These are phyloP conservation scores for Cyclopterus lumpus DNA, from an alignment of 2,797 vertebrate species.

Conservation along the genomic window DNA sequence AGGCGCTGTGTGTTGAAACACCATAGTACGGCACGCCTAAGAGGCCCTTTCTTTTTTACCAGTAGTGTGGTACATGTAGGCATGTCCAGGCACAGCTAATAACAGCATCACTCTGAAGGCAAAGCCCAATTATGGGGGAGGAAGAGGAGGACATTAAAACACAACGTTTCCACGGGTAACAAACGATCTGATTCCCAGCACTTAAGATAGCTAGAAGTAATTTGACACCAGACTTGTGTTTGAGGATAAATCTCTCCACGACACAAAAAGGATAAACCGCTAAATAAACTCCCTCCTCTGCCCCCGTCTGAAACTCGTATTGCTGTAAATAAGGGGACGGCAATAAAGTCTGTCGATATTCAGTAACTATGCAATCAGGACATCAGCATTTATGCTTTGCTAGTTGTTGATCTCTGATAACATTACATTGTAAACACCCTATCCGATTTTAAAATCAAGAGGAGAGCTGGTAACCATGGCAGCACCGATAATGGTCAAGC, in stretches of 20 bases:
- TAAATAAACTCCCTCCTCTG: slow-evolving; percentile 7
- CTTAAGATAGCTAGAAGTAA: slow-evolving; percentile 5
- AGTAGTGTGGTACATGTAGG: slow-evolving; percentile 41
- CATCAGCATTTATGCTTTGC: too few relatives aligned
- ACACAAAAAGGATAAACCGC: slow-evolving; percentile 13
- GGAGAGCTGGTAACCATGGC: too few relatives aligned
- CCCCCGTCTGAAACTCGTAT: not conserved
- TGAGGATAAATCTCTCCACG: slow-evolving; percentile 2
- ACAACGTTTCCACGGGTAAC: slow-evolving; percentile 31
- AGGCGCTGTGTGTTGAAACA: slow-evolving; percentile 46
- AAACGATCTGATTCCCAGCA: not conserved
- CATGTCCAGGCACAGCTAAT: slow-evolving; percentile 68
- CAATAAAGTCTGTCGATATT: too few relatives aligned
- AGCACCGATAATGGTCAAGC: too few relatives aligned
- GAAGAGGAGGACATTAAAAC: slow-evolving; percentile 36
- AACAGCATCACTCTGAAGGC: slow-evolving; percentile 48
- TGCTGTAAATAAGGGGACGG: slow-evolving; percentile 1
- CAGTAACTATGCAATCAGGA: too few relatives aligned
- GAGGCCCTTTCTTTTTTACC: slow-evolving; percentile 32
- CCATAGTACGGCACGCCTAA: slow-evolving; percentile 18
- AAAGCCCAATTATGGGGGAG: slow-evolving; percentile 37
- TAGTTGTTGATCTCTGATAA: too few relatives aligned
- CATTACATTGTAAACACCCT: too few relatives aligned
- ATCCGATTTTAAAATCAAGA: too few relatives aligned
- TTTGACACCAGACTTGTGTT: slow-evolving; percentile 25